Evolutionary conservation across 2,888 invertebrate species (phyloP), one percentile per base, ranked within the genome.

Genomic region (Hypercompe scribonia): DNA sequence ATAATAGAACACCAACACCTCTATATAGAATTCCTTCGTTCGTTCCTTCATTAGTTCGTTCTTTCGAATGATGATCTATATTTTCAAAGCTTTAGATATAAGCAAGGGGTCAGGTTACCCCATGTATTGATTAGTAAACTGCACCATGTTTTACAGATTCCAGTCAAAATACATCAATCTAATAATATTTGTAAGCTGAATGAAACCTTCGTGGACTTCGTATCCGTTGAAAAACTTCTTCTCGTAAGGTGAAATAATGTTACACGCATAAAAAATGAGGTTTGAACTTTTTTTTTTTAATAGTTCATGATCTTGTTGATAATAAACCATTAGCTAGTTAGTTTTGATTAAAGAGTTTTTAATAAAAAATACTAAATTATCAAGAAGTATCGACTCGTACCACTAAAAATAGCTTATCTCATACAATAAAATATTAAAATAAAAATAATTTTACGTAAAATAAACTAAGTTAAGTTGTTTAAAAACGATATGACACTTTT

Each of bases 1-100:
- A 21, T 31, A 54, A 31, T 21, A 39, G 54, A 18, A 4, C 39
- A 54, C 71, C 68, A 68, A 28, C 68, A 72, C 61, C 72, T 46
- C 36, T 66, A 46, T n/a, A 39, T 31, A 33, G 1, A 11, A 28
- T 28, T 28, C n/a, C 24, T 50, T 50, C n/a, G 8, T 54, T 58
- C 61, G 28, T 61, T 15, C 15, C 5, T 15, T 24, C n/a, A 13
- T n/a, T 13, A 15, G 13, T 11, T 24, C 54, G 54, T 58, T 28
- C 13, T 15, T 61, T 61, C 3, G 31, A 18, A 31, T 61, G 28
- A 61, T 18, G 5, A 31, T 31, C 7, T 18, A 18, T 18, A 5
- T 31, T 7, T 15, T 24, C n/a, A 21, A 21, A 21, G 5, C 7
- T 24, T 21, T 24, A 24, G 24, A 50, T 24, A 5, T 24, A 28